A percentile compares a stretch with the other conserved stretches of the same genome.
Conservation (phyloP, 2,888 invertebrate species). For the Meandrusa payeni region DNA sequence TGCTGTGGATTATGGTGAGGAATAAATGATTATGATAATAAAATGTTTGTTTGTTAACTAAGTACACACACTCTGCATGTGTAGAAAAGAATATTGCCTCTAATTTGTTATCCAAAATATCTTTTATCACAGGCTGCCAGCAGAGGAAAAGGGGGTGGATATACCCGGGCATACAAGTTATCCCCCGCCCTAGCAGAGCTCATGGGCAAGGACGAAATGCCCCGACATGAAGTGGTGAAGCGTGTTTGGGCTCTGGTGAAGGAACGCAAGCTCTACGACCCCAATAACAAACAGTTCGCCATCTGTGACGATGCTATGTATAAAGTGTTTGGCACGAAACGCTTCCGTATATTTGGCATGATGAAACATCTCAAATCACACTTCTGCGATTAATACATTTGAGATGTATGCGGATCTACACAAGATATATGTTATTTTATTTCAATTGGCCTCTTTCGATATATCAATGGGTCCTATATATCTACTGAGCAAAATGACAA, state of each 20-base stretch:
- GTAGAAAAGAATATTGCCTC: too few relatives aligned
- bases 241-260: slow-evolving; percentile 95
- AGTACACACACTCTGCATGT: too few relatives aligned
- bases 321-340: slow-evolving; percentile 94
- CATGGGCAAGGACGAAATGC: slow-evolving; percentile 91
- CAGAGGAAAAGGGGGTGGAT: slow-evolving; percentile 86
- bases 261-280: slow-evolving; percentile 93
- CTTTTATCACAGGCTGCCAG: slow-evolving; percentile 39
- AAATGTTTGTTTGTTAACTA: too few relatives aligned
- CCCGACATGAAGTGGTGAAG: slow-evolving; percentile 93
- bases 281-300: slow-evolving; percentile 96
- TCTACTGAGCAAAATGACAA: too few relatives aligned
- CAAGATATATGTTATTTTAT: background rate
- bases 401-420: background rate
- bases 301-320: slow-evolving; percentile 95
- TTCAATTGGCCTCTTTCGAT: background rate
- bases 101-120: too few relatives aligned
- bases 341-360: slow-evolving; percentile 98
- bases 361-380: slow-evolving; percentile 97
- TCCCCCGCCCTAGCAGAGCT: slow-evolving; percentile 92
- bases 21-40: too few relatives aligned
- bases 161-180: slow-evolving; percentile 91
- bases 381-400: slow-evolving; percentile 82
- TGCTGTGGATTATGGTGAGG: too few relatives aligned
- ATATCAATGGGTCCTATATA: too few relatives aligned